Percentiles rank a stretch among this genome's conserved stretches.
These are phyloP conservation scores for Litoditis marina DNA, from an alignment of 2,888 invertebrate species.

Conservation along the genomic window DNA sequence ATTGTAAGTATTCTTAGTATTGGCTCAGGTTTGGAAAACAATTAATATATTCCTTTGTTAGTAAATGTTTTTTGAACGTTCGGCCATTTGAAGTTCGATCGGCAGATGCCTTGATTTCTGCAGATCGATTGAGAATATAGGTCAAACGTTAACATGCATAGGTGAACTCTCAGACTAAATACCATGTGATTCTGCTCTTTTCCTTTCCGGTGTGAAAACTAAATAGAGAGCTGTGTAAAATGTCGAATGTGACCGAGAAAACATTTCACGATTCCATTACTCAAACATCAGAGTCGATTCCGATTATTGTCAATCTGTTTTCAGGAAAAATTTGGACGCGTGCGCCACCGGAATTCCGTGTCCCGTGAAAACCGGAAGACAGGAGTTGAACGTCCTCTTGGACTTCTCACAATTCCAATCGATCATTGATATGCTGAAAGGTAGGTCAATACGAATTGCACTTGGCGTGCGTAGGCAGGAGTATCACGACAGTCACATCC, in stretches of 20 bases:
- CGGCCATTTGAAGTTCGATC: too few species aligned
- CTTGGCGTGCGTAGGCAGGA: background rate
- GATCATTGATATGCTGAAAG: slow-evolving; percentile 37
- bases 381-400: slow-evolving; percentile 26
- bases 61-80: slow-evolving; percentile 2
- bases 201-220: too few species aligned
- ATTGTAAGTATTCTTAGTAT: slow-evolving; percentile 17
- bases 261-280: background rate
- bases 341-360: slow-evolving; percentile 37
- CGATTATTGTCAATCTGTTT: background rate
- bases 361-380: slow-evolving; percentile 30
- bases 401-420: slow-evolving; percentile 31
- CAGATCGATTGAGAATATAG: too few species aligned
- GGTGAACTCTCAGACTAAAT: too few species aligned
- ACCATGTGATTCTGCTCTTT: too few species aligned
- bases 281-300: background rate
- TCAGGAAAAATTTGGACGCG: slow-evolving; percentile 29
- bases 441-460: background rate
- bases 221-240: background rate
- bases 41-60: background rate
- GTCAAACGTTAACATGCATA: too few species aligned
- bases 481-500: too few species aligned
- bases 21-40: too few species aligned
- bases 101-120: too few species aligned
- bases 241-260: background rate